Evolutionary conservation across 2,797 vertebrate species (phyloP), one percentile per base, ranked within the genome.

Genomic region (Myotis daubentonii): DNA sequence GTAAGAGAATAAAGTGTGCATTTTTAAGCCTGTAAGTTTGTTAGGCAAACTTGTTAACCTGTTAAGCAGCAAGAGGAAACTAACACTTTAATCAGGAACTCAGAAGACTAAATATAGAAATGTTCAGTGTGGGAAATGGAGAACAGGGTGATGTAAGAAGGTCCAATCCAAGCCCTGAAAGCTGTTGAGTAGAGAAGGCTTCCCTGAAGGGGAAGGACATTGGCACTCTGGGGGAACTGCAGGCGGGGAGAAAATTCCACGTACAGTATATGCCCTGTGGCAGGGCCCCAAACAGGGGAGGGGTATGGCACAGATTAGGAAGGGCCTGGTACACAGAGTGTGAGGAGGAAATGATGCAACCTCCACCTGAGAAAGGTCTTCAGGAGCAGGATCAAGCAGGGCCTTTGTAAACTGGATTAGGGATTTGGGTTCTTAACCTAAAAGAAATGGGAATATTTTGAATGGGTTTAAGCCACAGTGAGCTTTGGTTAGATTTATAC

Each of bases 251-350:
- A 49, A 68, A 55, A 60, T 53, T 38, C 44, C 57, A 28, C 0
- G 0, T 23, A 0, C 2, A 25, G 8, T 7, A 0, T 25, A 0
- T 44, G 72, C 15, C 68, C 8, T 62, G 8, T 12, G 12, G 2
- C 28, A 62, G 25, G 55, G 13, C 19, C 44, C 44, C 2, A 41
- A 13, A 6, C 12, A 19, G 7, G 28, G 44, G 28, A 66, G 41
- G 70, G 38, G 4, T 6, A 1, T 5, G 41, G 49, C 8, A 22
- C 44, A 2, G 41, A 8, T 41, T 3, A 28, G 33, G 28, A 55
- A 36, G 25, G 41, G 33, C 38, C 28, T 23, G 2, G 66, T 16
- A 20, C 8, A 3, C 36, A n/a, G 41, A 12, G 25, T 1, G 2
- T 51, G 11, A 81, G 20, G 17, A 19, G 19, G 23, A 25, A 71